Conservation (phyloP, 2,113 vertebrate species). For the Cephalopterus ornatus region DNA sequence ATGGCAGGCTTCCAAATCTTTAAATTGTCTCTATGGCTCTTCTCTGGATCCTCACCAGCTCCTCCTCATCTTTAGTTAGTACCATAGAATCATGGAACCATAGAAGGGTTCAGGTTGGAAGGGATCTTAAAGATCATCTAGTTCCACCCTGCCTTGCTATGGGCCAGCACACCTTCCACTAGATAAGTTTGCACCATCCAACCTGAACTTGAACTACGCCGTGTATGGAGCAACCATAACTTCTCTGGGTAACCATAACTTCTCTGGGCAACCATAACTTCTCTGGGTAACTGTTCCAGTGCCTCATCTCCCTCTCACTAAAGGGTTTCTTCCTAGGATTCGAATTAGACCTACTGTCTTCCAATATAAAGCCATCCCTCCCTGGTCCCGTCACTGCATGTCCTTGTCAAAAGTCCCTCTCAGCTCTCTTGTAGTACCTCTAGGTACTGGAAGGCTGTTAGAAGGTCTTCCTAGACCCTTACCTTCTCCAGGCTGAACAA, state of each 20-base stretch:
- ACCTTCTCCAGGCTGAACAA: not conserved
- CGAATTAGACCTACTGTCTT: not conserved
- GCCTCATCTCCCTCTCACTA: not conserved
- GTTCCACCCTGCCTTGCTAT: fast-evolving
- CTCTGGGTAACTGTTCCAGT: not conserved
- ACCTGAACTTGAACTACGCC: not conserved
- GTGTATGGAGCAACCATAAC: not conserved
- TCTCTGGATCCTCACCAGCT: not conserved
- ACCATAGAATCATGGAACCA: not conserved
- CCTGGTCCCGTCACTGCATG: not conserved
- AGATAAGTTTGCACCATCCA: not conserved
- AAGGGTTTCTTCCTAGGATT: not conserved
- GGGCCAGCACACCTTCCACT: not conserved
- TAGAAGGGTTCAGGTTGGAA: not conserved
- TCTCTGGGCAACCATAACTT: not conserved
- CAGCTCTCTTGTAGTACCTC: not conserved
- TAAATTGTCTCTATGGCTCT: not conserved
- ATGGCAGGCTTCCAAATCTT: not conserved
- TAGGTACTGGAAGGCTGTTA: not conserved
- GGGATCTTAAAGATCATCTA: not conserved
- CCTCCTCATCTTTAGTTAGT: not conserved
- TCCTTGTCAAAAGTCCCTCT: not conserved
- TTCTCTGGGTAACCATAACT: not conserved
- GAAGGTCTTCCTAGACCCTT: not conserved
- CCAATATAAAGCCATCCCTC: not conserved